Base-by-base conservation (phyloP, 2,888 invertebrate genomes). In the Erannis defoliaria region DNA sequence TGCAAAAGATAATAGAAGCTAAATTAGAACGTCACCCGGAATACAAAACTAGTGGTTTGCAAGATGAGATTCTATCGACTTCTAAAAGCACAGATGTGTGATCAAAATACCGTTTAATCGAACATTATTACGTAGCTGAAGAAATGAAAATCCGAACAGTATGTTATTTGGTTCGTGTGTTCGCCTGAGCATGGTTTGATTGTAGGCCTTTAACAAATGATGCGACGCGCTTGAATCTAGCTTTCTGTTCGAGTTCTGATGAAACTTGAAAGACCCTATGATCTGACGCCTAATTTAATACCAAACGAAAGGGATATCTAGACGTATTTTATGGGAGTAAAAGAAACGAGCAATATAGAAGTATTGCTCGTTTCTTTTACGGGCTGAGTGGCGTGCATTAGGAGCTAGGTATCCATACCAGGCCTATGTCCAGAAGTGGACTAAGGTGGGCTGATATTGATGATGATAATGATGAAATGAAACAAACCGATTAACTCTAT, bases 31-130 rank as follows among this genome's bases (percentile, higher is more conserved):
- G 79, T 69, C 88, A 91, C 56, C 90, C 91, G 8, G 92, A 93
- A 68, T 92, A 91, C 74, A 91, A 90, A 74, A 82, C 81, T 62
- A 82, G 89, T 62, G 78, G 87, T 31, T 77, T 91, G 72, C 86
- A 88, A 53, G 83, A 86, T 43, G 88, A 89, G 72, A 81, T 82
- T 56, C 75, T 81, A 45, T 80, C 83, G 33, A 74, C 82, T 54
- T 90, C 93, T 26, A 93, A 90, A 81, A 90, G 86, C 75, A 93
- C 93, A 66, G 93, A 93, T 64, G 93, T 93, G 37, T 93, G 81
- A 82, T 71, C 72, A 63, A 69, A 64, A 69, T 76, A 72, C 77
- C 61, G 61, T 71, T 71, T 58, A 74, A 78, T 81, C 66, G 70
- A 74, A 77, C 76, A 73, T 78, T 72, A 76, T 65, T 71, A 75